Conservation (phyloP, 2,888 invertebrate species). For the Aspidapion aeneum region DNA sequence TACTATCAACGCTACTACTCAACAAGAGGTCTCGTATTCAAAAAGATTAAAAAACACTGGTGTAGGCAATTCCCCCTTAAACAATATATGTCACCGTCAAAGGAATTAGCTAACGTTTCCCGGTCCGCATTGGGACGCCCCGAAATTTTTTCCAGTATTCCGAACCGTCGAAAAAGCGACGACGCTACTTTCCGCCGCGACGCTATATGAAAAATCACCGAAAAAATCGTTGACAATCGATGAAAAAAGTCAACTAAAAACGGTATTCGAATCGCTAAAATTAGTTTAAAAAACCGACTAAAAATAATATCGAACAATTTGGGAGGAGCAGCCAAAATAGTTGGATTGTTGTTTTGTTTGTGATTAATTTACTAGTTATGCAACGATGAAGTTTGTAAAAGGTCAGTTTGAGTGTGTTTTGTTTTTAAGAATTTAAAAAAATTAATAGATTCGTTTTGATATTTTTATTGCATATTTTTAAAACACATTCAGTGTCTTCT, state of each 20-base stretch:
- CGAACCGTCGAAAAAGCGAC: not conserved
- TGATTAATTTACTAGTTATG: not conserved
- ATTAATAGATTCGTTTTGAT: too few species aligned
- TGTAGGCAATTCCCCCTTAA: too few species aligned
- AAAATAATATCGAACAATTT: not conserved
- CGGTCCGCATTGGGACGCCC: not conserved
- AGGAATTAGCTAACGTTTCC: too few species aligned
- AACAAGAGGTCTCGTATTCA: too few species aligned
- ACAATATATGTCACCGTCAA: too few species aligned
- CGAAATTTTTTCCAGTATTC: not conserved
- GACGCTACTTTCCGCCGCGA: not conserved
- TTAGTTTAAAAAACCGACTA: too few species aligned
- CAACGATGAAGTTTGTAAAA: constrained; percentile 1
- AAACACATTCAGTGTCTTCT: too few species aligned
- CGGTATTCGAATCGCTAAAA: not conserved
- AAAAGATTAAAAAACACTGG: too few species aligned
- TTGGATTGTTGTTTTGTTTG: not conserved
- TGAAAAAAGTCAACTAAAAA: not conserved
- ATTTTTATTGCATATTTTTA: too few species aligned
- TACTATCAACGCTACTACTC: too few species aligned
- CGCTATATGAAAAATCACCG: not conserved
- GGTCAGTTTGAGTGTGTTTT: not conserved
- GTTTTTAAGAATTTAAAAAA: too few species aligned
- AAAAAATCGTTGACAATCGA: not conserved
- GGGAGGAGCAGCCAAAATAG: not conserved